Evolutionary conservation across 2,113 vertebrate genomes (phyloP).

Genomic region (Panthera tigris): DNA sequence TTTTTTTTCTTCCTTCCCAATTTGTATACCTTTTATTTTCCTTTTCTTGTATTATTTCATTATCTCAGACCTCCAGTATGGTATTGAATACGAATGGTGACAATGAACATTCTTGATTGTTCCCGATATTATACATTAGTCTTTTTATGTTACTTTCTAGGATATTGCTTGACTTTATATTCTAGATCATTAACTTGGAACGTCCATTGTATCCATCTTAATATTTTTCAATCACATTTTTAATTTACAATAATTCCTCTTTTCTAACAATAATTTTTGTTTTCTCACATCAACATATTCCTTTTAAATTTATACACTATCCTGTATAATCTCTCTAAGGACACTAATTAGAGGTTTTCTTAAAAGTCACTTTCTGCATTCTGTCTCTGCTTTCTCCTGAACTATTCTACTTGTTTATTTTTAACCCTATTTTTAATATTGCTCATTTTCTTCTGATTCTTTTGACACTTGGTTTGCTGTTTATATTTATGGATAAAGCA

Average conservation of each 20-base stretch:
- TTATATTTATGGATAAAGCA: neutral
- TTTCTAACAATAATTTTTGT: neutral
- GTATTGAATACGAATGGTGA: neutral
- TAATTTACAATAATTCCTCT: neutral
- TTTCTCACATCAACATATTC: neutral
- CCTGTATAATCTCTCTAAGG: neutral
- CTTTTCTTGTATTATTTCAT: neutral
- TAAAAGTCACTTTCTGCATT: neutral
- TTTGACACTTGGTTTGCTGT: neutral
- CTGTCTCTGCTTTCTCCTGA: neutral
- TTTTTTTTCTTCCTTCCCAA: neutral
- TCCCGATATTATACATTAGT: neutral
- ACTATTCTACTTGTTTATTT: neutral
- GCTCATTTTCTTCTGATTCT: neutral
- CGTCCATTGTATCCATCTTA: neutral
- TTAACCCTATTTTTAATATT: neutral
- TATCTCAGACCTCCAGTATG: neutral
- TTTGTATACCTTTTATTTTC: neutral
- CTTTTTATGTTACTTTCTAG: neutral
- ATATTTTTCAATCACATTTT: neutral
- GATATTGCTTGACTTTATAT: neutral
- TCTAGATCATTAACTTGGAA: neutral
- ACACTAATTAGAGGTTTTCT: neutral
- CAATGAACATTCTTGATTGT: neutral
- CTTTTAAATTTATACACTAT: neutral